Evolutionary conservation across 1,140 invertebrate genomes (phyloP).

Genomic region (Drosophila hydei): DNA sequence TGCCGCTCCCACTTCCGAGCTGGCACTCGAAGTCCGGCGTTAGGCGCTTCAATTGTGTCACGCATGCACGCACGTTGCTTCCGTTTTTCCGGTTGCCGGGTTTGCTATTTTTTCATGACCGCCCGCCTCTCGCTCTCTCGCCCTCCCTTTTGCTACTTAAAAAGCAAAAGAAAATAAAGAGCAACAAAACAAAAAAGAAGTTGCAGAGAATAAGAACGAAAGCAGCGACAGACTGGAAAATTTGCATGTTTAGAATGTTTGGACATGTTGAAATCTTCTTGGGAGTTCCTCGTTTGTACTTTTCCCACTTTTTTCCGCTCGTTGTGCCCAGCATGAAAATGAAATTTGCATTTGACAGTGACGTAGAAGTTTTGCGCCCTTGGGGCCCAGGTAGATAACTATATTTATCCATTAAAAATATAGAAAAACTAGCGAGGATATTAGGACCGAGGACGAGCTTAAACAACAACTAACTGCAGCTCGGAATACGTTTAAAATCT

Average conservation of each 20-base stretch:
- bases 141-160: slow-evolving; percentile 34
- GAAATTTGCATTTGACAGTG: slow-evolving; percentile 76
- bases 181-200: slow-evolving; percentile 18
- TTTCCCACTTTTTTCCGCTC: slow-evolving; percentile 19
- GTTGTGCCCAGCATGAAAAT: slow-evolving; percentile 56
- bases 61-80: slow-evolving; percentile 81
- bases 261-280: slow-evolving; percentile 81
- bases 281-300: slow-evolving; percentile 55
- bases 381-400: neutral
- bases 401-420: slow-evolving; percentile 28
- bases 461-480: neutral
- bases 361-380: slow-evolving; percentile 26
- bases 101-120: slow-evolving; percentile 74
- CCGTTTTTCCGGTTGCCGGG: slow-evolving; percentile 79
- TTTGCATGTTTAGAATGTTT: slow-evolving; percentile 76
- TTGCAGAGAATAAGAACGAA: slow-evolving; percentile 33
- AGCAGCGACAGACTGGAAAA: slow-evolving; percentile 81
- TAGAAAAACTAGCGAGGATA: slow-evolving; percentile 5
- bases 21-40: slow-evolving; percentile 32
- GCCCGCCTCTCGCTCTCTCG: slow-evolving; percentile 29
- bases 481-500: neutral
- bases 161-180: slow-evolving; percentile 37
- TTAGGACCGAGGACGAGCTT: slow-evolving; percentile 6
- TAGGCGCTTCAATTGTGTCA: slow-evolving; percentile 81
- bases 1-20: neutral